Base-by-base conservation (phyloP, 35 echinoderm and acorn worm genomes). In the Hemicentrotus pulcherrimus region DNA sequence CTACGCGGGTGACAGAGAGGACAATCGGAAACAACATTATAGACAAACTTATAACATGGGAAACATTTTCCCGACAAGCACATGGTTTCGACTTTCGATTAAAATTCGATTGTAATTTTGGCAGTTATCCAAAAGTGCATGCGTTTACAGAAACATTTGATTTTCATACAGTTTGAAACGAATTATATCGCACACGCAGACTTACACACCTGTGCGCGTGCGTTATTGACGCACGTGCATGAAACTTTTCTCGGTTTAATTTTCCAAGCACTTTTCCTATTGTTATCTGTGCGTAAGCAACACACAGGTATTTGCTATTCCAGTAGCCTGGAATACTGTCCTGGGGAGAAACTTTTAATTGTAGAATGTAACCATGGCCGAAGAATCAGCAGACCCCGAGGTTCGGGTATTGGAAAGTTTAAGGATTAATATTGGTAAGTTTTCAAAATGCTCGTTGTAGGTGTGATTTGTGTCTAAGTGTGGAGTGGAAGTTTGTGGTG, bases 331-430 rank as follows among this genome's bases (percentile, higher is more conserved):
- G 65, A 33, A 90, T 13, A 33, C 9, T 19, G 6, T 90, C 9
- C 46, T 90, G n/a, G 31, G 50, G 12, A 90, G 32, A 90, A 45
- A 90, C 31, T 90, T 90, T 41, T 9, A 32, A 30, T 50, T 13
- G 46, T 18, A 58, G 45, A 93, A 93, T 93, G 91, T 19, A 28
- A 93, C 31, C 22, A 95, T 95, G 94, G 94, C 94, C 35, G 94
- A 95, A 28, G 94, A 95, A 13, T 48, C 46, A 11, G 94, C 86
- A 90, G 48, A 89, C 41, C 94, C 94, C 45, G 94, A 90, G 46
- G 94, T 95, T n/a, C 86, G 94, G 94, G 94, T 95, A 58, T 95
- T 95, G 86, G 94, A 95, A 95, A 95, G 94, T 91, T 95, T 95
- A 91, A 48, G 94, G 87, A 95, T 95, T 31, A 88, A 89, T 33